These are phyloP conservation scores for Heterohyrax brucei DNA, from an alignment of 2,797 vertebrate species.

Conservation along the genomic window DNA sequence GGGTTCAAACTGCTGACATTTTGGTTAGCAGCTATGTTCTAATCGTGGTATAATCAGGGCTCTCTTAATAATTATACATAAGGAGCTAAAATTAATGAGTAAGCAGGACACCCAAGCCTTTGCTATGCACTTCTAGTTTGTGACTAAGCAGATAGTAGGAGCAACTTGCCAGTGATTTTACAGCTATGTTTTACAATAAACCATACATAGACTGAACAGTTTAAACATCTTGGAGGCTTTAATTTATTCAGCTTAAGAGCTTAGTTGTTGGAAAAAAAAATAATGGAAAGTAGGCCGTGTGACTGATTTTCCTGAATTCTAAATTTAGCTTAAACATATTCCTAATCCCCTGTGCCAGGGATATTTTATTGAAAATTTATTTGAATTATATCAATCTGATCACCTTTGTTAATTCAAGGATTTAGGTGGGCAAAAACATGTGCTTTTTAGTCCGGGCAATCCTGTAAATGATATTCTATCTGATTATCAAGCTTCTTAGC, in stretches of 20 bases:
- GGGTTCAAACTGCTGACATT: too few relatives aligned
- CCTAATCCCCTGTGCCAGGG: slow-evolving; percentile 72
- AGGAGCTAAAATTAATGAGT: slow-evolving; percentile 67
- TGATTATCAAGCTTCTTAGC: slow-evolving; percentile 77
- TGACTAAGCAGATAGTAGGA: slow-evolving; percentile 56
- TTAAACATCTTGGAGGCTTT: slow-evolving; percentile 80
- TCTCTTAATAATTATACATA: slow-evolving; percentile 66
- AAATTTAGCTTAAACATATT: slow-evolving; percentile 80
- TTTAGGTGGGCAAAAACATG: slow-evolving; percentile 67
- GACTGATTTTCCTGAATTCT: slow-evolving; percentile 80
- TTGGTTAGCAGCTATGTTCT: too few relatives aligned
- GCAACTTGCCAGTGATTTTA: slow-evolving; percentile 73
- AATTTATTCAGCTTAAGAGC: slow-evolving; percentile 84
- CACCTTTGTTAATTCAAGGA: slow-evolving; percentile 76
- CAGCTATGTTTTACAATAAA: slow-evolving; percentile 77
- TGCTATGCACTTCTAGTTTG: slow-evolving; percentile 67
- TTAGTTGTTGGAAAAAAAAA: slow-evolving; percentile 75
- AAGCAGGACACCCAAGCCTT: slow-evolving; percentile 52
- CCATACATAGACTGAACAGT: slow-evolving; percentile 64
- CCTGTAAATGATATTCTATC: slow-evolving; percentile 76
- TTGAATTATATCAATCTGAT: slow-evolving; percentile 75
- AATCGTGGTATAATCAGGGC: too few relatives aligned
- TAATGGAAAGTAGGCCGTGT: slow-evolving; percentile 74
- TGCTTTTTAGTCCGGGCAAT: slow-evolving; percentile 73
- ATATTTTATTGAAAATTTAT: slow-evolving; percentile 77